Percentiles rank a stretch among this genome's conserved stretches.
Evolutionary conservation across 1,140 invertebrate genomes (phyloP).

Genomic region (Potamilus streckersoni): DNA sequence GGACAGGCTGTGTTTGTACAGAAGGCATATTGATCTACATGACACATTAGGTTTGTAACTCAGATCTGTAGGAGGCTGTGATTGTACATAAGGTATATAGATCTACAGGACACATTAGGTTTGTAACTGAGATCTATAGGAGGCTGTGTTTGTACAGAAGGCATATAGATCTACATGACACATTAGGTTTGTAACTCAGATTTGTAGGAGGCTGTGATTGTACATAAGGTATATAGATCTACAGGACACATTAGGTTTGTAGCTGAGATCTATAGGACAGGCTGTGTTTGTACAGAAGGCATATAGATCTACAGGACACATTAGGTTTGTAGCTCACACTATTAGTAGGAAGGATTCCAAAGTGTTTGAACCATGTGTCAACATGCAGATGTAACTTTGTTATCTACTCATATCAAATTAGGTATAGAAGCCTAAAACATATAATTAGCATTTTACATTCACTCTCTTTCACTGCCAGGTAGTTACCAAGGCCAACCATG

Average conservation of each 20-base stretch:
- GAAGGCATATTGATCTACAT: constrained; percentile 52
- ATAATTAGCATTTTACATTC: too few species aligned
- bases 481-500: too few species aligned
- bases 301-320: constrained; percentile 25
- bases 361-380: too few species aligned
- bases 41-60: constrained; percentile 34
- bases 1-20: constrained; percentile 53
- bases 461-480: too few species aligned
- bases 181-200: constrained; percentile 49
- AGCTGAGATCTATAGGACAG: constrained; percentile 18
- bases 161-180: constrained; percentile 18
- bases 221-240: constrained; percentile 50
- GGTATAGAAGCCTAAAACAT: too few species aligned
- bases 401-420: too few species aligned
- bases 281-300: constrained; percentile 32
- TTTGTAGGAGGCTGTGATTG: constrained; percentile 55
- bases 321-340: constrained; percentile 30
- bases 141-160: constrained; percentile 35
- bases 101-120: constrained; percentile 37
- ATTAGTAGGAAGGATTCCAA: too few species aligned
- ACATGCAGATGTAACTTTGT: too few species aligned
- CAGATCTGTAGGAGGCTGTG: constrained; percentile 28
- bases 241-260: constrained; percentile 37
- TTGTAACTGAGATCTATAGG: constrained; percentile 10
- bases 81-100: constrained; percentile 15